Base-by-base conservation (phyloP, 2,797 vertebrate genomes). In the Potorous gilbertii region DNA sequence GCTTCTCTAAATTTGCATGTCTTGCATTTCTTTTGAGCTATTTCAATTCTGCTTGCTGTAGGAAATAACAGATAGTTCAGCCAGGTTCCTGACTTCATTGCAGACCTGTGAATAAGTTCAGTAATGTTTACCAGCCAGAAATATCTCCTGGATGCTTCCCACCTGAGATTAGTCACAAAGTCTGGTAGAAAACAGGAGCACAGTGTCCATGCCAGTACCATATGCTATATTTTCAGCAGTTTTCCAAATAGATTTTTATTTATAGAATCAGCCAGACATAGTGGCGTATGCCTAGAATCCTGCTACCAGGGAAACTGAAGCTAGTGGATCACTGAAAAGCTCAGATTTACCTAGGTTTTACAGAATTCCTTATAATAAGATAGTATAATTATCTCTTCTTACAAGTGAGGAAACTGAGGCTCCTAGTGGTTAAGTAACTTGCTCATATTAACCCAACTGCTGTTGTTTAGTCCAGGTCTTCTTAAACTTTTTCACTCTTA, bases 171-270 rank as follows among this genome's bases (percentile, higher is more conserved):
- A 81, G 74, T 81, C 40, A 27, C 74, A 81, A 21, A 81, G 40
- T 81, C 74, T 46, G 74, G 74, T 81, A 81, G 74, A 81, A 81
- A 81, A 81, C 74, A 81, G 74, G 74, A 81, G 74, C 74, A 81
- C 66, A 74, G 74, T 81, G 74, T 81, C 74, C 74, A 81, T 46
- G 74, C n/a, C 74, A 81, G 74, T 46, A 81, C 74, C 74, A 81
- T 81, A 81, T 81, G 74, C 21, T 81, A 3, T 46, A 27, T 81
- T 81, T 81, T 81, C 74, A 81, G 74, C 40, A 24, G 40, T 81
- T 81, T 21, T 81, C 74, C 74, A 81, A 81, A 81, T 81, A 81
- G 74, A 81, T 81, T 46, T 81, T 46, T 81, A 81, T 81, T 81
- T 81, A 81, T 81, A 46, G 74, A 81, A 46, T 46, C 74, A 81